A percentile compares a stretch with the other conserved stretches of the same genome.
Conservation (phyloP, 2,797 vertebrate species). For the Crax fasciolata region DNA sequence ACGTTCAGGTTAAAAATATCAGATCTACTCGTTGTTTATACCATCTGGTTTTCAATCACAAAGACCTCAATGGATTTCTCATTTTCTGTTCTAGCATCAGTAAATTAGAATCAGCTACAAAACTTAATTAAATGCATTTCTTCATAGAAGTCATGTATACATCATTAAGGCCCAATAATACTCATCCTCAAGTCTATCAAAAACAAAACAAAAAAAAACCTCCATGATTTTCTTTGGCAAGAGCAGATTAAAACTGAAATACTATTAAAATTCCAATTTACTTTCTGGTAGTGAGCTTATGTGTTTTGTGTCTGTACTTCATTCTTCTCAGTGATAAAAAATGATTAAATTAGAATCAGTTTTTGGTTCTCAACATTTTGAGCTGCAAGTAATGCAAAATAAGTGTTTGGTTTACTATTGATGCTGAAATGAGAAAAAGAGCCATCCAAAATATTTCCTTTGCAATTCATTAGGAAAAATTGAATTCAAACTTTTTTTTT, state of each 20-base stretch:
- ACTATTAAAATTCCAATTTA: not conserved
- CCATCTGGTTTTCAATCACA: slow-evolving; percentile 1
- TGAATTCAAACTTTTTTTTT: not conserved
- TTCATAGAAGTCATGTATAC: not conserved
- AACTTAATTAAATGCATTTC: not conserved
- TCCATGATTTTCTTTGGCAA: not conserved
- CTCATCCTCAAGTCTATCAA: not conserved
- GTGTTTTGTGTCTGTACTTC: not conserved
- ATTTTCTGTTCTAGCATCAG: not conserved
- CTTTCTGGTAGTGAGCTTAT: not conserved
- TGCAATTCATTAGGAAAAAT: not conserved
- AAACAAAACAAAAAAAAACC: not conserved
- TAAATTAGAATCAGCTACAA: slow-evolving; percentile 33
- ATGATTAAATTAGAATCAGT: not conserved
- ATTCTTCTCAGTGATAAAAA: not conserved
- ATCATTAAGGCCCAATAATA: not conserved
- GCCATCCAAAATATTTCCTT: not conserved
- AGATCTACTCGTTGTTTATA: not conserved
- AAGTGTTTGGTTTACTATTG: not conserved
- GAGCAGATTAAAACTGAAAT: not conserved
- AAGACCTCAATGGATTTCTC: not conserved
- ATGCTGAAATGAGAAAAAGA: not conserved
- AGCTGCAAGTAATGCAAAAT: not conserved
- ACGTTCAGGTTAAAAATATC: not conserved
- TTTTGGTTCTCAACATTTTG: not conserved